A percentile compares a stretch with the other conserved stretches of the same genome.
Conservation (phyloP, 2,797 vertebrate species). For the Vespertilio murinus region DNA sequence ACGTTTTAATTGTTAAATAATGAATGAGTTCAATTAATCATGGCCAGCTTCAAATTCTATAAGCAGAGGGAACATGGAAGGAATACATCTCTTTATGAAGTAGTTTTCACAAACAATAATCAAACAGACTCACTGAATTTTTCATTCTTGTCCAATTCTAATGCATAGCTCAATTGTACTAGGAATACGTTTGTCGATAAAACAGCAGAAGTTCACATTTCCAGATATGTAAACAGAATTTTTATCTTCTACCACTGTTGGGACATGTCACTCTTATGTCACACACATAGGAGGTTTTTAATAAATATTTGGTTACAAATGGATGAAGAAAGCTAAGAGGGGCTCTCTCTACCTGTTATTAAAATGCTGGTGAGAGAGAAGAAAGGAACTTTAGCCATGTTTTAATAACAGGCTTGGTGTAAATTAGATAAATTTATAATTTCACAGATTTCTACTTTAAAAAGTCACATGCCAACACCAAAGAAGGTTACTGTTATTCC, state of each 20-base stretch:
- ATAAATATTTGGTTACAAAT: constrained; percentile 35
- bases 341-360: neutral
- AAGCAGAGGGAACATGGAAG: neutral
- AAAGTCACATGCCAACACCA: constrained; percentile 53
- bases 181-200: neutral
- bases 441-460: constrained; percentile 47
- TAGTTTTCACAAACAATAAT: constrained; percentile 31
- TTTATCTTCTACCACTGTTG: constrained; percentile 16
- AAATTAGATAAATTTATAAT: constrained; percentile 16
- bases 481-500: constrained; percentile 73
- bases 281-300: neutral
- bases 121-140: neutral
- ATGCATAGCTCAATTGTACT: neutral
- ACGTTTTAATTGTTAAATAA: constrained; percentile 64
- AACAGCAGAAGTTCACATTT: constrained; percentile 9
- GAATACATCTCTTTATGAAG: neutral
- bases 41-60: constrained; percentile 45
- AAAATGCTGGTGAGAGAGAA: neutral
- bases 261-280: neutral
- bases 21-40: constrained; percentile 36
- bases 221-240: neutral
- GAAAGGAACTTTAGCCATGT: constrained; percentile 7
- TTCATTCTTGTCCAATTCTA: neutral
- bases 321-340: constrained; percentile 22
- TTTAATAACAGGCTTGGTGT: neutral